phyloP scores from a whole-genome alignment of 2,797 vertebrate genomes.

The Corythornis leucogaster region DNA sequence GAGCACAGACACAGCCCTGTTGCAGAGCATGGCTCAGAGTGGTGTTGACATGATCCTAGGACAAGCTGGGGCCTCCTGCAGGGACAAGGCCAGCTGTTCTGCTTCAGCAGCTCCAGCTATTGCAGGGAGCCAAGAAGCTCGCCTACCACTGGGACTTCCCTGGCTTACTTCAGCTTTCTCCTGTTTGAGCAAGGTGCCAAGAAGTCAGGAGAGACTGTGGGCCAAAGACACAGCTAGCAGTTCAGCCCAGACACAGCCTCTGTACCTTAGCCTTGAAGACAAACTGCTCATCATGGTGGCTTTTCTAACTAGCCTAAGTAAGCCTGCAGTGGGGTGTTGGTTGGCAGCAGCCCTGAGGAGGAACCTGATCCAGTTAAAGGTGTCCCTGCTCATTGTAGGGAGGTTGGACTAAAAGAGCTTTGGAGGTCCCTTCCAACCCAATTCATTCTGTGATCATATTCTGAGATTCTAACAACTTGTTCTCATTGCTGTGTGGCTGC shows the following conservation, averaged over 20 bases:
- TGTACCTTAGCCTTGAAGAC: not conserved
- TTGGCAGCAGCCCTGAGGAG: not conserved
- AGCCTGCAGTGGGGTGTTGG: not conserved
- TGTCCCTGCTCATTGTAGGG: no score
- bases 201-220: not conserved
- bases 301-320: not conserved
- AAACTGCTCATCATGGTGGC: accelerated
- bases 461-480: no score
- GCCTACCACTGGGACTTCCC: not conserved
- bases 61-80: not conserved
- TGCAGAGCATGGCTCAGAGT: not conserved
- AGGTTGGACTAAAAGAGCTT: no score
- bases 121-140: not conserved
- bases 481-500: not conserved
- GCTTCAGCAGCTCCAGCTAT: not conserved
- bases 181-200: not conserved
- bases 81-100: slow-evolving; percentile 2
- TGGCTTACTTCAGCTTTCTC: not conserved
- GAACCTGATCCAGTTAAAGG: not conserved
- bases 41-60: accelerated
- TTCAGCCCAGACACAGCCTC: not conserved
- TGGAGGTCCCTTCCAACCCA: no score
- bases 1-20: accelerated
- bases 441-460: no score
- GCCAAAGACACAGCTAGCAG: not conserved